Evolutionary conservation across 1,140 invertebrate species (phyloP), one percentile per base, ranked within the genome.

Genomic region (Asobara japonica): DNA sequence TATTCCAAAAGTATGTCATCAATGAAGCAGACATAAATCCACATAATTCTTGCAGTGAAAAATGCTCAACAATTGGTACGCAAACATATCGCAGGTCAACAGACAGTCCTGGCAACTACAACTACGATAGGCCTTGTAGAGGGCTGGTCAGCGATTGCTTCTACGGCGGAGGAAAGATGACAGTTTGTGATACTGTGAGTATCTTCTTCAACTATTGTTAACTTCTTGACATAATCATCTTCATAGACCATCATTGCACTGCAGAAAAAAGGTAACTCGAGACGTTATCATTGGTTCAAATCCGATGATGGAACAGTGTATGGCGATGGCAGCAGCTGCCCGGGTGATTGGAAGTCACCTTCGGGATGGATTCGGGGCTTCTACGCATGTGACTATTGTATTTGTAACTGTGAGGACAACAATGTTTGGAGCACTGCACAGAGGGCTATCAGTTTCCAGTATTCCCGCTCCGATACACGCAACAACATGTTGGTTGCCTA

Each of bases 131-230:
- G 18, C 18, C 29, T 36, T 65, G 62, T 18, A 10, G 33, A 30
- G 62, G 62, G 18, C 18, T 13, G 11, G 27, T 65, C 30, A 33
- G 13, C 4, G 62, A 33, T 36, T 65, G 62, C 30, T 31, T n/a
- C 8, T 65, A 65, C 20, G 62, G 62, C 16, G 62, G 62, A 29
- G 62, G 62, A 20, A 30, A 36, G n/a, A 65, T 65, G 62, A 27
- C 29, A 10, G 16, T 36, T 18, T 65, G 62, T 20, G 31, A 65
- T 30, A 65, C 62, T 10, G 62, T 65, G 33, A 29, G 3, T 65
- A 10, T 6, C n/a, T n/a, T n/a, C n/a, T n/a, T n/a, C n/a, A n/a
- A n/a, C n/a, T n/a, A n/a, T n/a, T n/a, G n/a, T n/a, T n/a, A n/a
- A n/a, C n/a, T n/a, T n/a, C n/a, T n/a, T n/a, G n/a, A n/a, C n/a